These are phyloP conservation scores for Sitta europaea DNA, from an alignment of 2,113 vertebrate species.

Conservation along the genomic window DNA sequence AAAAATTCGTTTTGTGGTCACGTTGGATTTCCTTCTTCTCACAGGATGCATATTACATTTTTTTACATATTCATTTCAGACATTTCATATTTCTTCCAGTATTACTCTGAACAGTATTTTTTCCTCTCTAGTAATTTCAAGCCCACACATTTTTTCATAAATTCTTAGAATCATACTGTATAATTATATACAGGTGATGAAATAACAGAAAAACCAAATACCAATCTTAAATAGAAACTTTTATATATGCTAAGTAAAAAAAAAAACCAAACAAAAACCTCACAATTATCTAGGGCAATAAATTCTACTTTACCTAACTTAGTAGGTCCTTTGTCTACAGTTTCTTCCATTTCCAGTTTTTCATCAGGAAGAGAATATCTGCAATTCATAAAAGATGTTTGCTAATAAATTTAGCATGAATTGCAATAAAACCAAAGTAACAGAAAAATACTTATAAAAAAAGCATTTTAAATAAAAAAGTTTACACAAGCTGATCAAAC, in stretches of 20 bases:
- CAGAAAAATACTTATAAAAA: background rate
- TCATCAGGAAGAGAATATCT: slow-evolving; percentile 75
- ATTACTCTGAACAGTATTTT: background rate
- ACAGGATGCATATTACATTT: background rate
- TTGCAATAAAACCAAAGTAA: background rate
- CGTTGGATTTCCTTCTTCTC: background rate
- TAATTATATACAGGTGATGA: background rate
- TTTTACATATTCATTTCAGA: background rate
- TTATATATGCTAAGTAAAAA: background rate
- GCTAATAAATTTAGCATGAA: background rate
- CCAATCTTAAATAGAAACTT: background rate
- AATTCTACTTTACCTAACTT: slow-evolving; percentile 70
- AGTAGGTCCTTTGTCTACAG: slow-evolving; percentile 57
- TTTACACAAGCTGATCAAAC: background rate
- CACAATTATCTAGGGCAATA: background rate
- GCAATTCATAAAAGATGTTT: background rate
- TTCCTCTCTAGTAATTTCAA: background rate
- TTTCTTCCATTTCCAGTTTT: slow-evolving; percentile 74
- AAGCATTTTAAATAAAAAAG: background rate
- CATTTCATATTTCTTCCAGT: background rate
- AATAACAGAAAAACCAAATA: background rate
- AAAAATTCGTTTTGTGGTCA: background rate
- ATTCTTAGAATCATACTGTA: background rate
- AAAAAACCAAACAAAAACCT: no score
- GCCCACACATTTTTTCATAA: background rate